Percentiles rank a stretch among this genome's conserved stretches.
These are phyloP conservation scores for Semaprochilodus insignis DNA, from an alignment of 2,797 vertebrate genomes.

Conservation along the genomic window DNA sequence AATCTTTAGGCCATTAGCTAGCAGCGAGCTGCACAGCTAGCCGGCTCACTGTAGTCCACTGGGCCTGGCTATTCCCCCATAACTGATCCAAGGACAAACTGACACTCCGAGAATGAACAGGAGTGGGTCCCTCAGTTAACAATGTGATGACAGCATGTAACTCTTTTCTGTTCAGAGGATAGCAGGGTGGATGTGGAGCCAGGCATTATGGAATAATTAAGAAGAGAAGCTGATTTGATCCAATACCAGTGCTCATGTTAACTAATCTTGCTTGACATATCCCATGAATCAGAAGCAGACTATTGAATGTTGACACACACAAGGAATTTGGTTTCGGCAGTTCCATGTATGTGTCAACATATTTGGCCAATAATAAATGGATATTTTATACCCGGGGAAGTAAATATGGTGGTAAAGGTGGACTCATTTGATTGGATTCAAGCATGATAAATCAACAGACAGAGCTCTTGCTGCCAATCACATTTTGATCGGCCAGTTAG, in stretches of 20 bases:
- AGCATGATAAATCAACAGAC: not conserved
- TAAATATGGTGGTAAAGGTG: not conserved
- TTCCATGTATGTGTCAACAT: too few relatives aligned
- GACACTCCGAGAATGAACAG: conserved; percentile 8
- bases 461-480: not conserved
- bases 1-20: conserved; percentile 44
- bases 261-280: not conserved
- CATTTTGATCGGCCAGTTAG: not conserved
- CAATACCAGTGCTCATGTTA: too few relatives aligned
- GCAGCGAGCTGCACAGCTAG: conserved; percentile 17
- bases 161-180: conserved; percentile 10
- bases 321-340: too few relatives aligned
- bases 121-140: conserved; percentile 11
- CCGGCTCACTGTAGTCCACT: not conserved
- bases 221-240: not conserved
- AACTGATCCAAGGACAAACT: conserved; percentile 39
- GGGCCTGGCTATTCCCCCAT: conserved; percentile 25
- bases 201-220: not conserved
- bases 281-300: too few relatives aligned
- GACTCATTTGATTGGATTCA: not conserved
- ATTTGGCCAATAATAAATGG: not conserved
- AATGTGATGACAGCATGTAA: not conserved
- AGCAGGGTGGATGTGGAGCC: not conserved
- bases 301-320: too few relatives aligned
- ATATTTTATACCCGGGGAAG: not conserved